These are phyloP conservation scores for Hypsibius dujardini DNA, from an alignment of 1,140 invertebrate species.

Conservation along the genomic window DNA sequence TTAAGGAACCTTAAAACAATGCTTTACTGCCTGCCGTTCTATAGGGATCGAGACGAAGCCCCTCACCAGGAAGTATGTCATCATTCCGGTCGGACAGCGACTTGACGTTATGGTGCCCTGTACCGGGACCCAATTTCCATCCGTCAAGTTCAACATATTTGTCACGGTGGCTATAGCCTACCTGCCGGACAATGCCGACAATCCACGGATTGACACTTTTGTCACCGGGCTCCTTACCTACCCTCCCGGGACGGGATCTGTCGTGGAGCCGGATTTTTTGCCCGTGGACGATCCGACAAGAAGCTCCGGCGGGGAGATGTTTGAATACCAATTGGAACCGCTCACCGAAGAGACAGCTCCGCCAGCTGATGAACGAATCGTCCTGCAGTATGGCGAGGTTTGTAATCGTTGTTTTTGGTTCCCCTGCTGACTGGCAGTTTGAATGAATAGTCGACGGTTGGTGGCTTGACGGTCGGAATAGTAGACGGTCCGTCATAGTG, in stretches of 20 bases:
- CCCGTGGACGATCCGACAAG: not conserved
- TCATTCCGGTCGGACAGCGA: constrained; percentile 1
- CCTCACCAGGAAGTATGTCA: not conserved
- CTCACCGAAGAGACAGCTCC: not conserved
- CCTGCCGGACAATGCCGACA: not conserved
- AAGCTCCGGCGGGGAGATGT: not conserved
- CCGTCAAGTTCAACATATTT: not conserved
- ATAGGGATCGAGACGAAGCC: not conserved
- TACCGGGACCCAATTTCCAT: not conserved
- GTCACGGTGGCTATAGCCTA: not conserved
- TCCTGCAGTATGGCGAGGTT: not conserved
- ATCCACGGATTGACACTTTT: not conserved
- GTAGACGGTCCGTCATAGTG: too few relatives aligned
- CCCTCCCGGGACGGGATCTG: not conserved
- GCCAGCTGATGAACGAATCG: not conserved
- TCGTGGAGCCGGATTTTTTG: not conserved
- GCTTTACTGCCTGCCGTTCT: too few relatives aligned
- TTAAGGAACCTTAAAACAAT: too few relatives aligned
- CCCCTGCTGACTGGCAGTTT: too few relatives aligned
- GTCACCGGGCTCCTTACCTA: not conserved
- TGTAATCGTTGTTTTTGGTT: not conserved
- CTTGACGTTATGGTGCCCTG: constrained; percentile 17
- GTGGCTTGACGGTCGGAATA: too few relatives aligned
- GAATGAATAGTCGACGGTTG: too few relatives aligned
- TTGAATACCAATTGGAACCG: not conserved